Evolutionary conservation across 2,888 invertebrate genomes (phyloP).

Genomic region (Tuberolachnus salignus): DNA sequence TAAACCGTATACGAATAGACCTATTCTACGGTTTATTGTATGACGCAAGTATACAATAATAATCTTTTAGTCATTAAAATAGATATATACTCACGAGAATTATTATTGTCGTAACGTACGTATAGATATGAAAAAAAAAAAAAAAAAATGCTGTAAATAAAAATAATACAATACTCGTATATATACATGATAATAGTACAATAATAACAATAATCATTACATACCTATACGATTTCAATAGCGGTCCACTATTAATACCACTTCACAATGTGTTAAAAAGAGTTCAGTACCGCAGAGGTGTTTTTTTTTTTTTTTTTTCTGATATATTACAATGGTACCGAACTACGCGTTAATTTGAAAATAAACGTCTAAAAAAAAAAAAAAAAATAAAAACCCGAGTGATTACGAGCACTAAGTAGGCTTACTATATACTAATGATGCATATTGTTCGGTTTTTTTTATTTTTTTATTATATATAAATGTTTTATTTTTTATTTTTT

Average conservation of each 20-base stretch:
- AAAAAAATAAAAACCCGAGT: slow-evolving; percentile 32
- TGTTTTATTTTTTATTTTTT: no score
- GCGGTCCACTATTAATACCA: neutral
- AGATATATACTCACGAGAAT: neutral
- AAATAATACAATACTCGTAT: slow-evolving; percentile 7
- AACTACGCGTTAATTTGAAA: slow-evolving; percentile 45
- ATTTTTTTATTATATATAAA: neutral
- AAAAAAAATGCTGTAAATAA: slow-evolving; percentile 6
- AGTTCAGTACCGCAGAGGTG: neutral
- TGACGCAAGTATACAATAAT: no score
- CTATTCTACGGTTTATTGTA: no score
- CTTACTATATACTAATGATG: slow-evolving; percentile 41
- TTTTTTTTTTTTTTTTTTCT: slow-evolving; percentile 4
- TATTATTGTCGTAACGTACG: slow-evolving; percentile 6
- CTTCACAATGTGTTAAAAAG: slow-evolving; percentile 4
- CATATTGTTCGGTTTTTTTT: slow-evolving; percentile 39
- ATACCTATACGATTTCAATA: slow-evolving; percentile 26
- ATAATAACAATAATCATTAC: slow-evolving; percentile 29
- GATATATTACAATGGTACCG: slow-evolving; percentile 26
- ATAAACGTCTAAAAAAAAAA: slow-evolving; percentile 38
- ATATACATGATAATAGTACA: slow-evolving; percentile 19
- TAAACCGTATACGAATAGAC: no score
- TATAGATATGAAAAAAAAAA: slow-evolving; percentile 12
- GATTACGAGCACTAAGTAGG: slow-evolving; percentile 39
- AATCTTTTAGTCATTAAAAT: slow-evolving; percentile 13